phyloP scores from a whole-genome alignment of 2,888 invertebrate species.

The Conus canariensis region DNA sequence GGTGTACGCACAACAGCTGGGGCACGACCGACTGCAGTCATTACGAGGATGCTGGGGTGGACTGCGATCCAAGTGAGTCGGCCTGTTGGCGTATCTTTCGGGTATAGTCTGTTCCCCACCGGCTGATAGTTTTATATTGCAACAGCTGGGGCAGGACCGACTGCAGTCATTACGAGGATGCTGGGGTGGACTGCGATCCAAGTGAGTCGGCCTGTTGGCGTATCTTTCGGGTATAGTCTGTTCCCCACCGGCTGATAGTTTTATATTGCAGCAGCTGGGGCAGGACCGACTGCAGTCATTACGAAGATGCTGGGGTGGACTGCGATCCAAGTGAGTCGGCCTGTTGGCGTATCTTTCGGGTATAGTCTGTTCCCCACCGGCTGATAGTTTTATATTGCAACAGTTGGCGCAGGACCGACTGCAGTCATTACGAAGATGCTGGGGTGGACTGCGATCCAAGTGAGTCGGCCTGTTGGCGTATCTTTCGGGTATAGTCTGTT shows the following conservation, averaged over 20 bases:
- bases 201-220: constrained; percentile 5
- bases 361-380: too few relatives aligned
- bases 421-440: constrained; percentile 60
- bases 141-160: constrained; percentile 55
- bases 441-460: constrained; percentile 56
- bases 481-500: background rate
- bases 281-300: constrained; percentile 58
- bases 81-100: background rate
- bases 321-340: constrained; percentile 49
- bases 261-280: constrained; percentile 52
- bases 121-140: background rate
- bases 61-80: constrained; percentile 50
- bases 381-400: too few relatives aligned
- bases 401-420: constrained; percentile 59
- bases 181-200: constrained; percentile 56
- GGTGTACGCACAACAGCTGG: constrained; percentile 62
- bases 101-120: background rate
- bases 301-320: constrained; percentile 61
- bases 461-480: background rate
- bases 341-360: too few relatives aligned
- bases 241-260: too few relatives aligned
- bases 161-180: constrained; percentile 62
- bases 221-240: too few relatives aligned
- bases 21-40: constrained; percentile 60
- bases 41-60: constrained; percentile 60